Evolutionary conservation across 2,797 vertebrate species (phyloP).

Genomic region (Oreochromis mossambicus): DNA sequence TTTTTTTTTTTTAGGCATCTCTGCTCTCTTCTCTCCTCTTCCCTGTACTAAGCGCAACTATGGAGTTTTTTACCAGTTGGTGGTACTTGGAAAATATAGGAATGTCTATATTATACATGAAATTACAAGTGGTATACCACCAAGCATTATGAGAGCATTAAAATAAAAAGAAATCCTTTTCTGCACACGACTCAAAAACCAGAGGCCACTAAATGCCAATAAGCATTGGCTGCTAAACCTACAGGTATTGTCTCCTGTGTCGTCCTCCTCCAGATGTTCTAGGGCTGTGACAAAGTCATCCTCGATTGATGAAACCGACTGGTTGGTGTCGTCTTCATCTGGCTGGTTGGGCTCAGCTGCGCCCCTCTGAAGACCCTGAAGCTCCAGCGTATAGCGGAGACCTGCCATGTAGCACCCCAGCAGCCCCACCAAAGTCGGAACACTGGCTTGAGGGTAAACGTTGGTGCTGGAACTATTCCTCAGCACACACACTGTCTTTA

Average conservation of each 20-base stretch:
- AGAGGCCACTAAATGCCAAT: not conserved
- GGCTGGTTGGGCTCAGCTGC: slow-evolving; percentile 70
- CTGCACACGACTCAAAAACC: not conserved
- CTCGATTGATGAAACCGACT: slow-evolving; percentile 96
- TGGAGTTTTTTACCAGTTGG: not conserved
- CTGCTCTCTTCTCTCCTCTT: not conserved
- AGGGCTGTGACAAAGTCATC: slow-evolving; percentile 98
- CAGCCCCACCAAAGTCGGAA: slow-evolving; percentile 80
- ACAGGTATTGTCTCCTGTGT: slow-evolving; percentile 67
- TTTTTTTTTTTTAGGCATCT: not conserved
- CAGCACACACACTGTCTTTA: slow-evolving; percentile 88
- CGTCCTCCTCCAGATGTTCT: slow-evolving; percentile 95
- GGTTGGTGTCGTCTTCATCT: slow-evolving; percentile 96
- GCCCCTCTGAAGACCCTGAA: slow-evolving; percentile 73
- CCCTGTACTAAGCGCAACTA: not conserved
- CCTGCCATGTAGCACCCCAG: slow-evolving; percentile 88
- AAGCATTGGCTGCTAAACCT: slow-evolving; percentile 20
- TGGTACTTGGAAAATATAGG: not conserved
- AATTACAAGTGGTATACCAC: not conserved
- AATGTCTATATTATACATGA: not conserved
- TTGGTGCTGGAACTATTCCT: slow-evolving; percentile 75
- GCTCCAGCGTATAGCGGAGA: slow-evolving; percentile 84
- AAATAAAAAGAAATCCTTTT: not conserved
- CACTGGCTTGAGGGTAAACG: slow-evolving; percentile 74
- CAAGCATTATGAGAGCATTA: not conserved